These are phyloP conservation scores for Saccopteryx leptura DNA, from an alignment of 2,113 vertebrate genomes.

Conservation along the genomic window DNA sequence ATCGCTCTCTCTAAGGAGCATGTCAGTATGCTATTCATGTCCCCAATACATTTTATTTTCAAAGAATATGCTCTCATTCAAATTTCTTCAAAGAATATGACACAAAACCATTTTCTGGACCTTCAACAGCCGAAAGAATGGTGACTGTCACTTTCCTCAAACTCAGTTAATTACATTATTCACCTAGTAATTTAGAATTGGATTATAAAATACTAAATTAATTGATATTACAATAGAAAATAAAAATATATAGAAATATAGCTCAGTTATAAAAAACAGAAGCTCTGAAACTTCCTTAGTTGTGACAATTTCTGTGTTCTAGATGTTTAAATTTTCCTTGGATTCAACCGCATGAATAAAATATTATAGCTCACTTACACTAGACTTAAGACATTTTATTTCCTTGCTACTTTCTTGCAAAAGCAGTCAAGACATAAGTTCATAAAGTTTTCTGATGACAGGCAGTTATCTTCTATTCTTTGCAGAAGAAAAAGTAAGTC, in stretches of 20 bases:
- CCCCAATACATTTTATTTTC: background rate
- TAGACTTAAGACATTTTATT: background rate
- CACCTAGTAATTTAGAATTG: background rate
- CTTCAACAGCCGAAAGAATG: background rate
- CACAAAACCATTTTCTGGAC: background rate
- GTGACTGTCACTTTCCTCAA: background rate
- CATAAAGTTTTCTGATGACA: background rate
- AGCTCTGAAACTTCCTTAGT: background rate
- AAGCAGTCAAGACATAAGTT: background rate
- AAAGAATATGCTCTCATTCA: background rate
- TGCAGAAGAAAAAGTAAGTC: background rate
- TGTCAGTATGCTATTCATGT: background rate
- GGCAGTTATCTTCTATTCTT: background rate
- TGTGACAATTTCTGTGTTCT: background rate
- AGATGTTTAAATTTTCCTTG: background rate
- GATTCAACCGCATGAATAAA: background rate
- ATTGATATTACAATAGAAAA: background rate
- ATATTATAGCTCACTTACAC: background rate
- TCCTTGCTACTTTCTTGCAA: slow-evolving; percentile 28
- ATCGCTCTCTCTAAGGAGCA: background rate
- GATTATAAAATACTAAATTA: background rate
- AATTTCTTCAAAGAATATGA: background rate
- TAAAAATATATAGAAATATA: background rate
- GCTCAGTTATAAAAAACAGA: background rate
- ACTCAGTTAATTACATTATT: background rate